Percentiles rank a stretch among this genome's conserved stretches.
These are phyloP conservation scores for Eupithecia exiguata DNA, from an alignment of 2,888 invertebrate species.

Conservation along the genomic window DNA sequence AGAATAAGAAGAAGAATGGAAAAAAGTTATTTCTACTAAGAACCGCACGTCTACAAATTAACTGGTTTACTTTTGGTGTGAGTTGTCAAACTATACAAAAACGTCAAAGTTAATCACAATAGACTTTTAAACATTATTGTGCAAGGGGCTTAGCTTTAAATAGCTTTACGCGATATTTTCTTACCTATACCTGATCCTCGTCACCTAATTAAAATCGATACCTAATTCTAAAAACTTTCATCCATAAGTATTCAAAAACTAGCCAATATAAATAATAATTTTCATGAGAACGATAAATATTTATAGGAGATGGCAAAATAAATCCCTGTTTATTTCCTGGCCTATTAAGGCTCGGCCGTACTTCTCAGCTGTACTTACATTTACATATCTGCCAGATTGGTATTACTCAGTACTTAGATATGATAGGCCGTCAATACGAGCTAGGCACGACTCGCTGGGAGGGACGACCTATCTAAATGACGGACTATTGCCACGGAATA, in stretches of 20 bases:
- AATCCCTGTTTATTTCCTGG: conserved; percentile 31
- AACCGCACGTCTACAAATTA: too few relatives aligned
- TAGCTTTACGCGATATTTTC: not conserved
- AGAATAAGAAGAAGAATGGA: too few relatives aligned
- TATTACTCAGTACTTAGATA: conserved; percentile 35
- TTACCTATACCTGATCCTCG: not conserved
- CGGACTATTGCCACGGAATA: not conserved
- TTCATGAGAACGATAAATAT: conserved; percentile 11
- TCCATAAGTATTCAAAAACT: not conserved
- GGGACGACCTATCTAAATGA: conserved; percentile 19
- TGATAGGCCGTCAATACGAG: conserved; percentile 34
- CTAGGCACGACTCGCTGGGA: conserved; percentile 32
- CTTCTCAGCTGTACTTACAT: conserved; percentile 22
- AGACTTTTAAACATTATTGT: too few relatives aligned
- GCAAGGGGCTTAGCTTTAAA: too few relatives aligned
- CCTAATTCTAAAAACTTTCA: not conserved
- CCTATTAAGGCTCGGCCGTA: conserved; percentile 27
- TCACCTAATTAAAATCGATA: too few relatives aligned
- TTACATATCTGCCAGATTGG: conserved; percentile 39
- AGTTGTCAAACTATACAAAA: too few relatives aligned
- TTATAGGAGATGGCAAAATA: conserved; percentile 19
- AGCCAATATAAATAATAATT: not conserved
- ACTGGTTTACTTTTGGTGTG: too few relatives aligned
- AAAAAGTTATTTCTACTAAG: too few relatives aligned
- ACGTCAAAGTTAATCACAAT: too few relatives aligned